These are phyloP conservation scores for Crambe crambe DNA, from an alignment of 37 sponge, comb jelly and placozoan genomes.

Conservation along the genomic window DNA sequence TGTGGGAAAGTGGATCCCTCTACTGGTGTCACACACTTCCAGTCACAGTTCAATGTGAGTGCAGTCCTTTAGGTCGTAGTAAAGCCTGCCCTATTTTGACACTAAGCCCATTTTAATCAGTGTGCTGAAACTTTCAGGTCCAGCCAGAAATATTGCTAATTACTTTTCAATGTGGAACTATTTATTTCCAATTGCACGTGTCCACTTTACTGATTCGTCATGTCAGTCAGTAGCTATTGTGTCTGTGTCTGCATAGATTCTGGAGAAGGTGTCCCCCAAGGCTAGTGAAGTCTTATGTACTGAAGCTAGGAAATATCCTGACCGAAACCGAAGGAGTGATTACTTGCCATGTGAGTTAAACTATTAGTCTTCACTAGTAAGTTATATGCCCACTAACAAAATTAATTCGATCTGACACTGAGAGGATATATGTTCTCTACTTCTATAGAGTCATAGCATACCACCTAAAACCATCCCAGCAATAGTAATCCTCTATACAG, in stretches of 20 bases:
- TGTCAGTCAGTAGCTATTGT: too few species aligned
- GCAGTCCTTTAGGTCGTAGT: too few species aligned
- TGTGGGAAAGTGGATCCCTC: conserved; percentile 23
- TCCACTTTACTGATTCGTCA: too few species aligned
- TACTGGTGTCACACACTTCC: conserved; percentile 43
- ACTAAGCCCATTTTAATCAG: not conserved
- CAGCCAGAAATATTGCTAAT: too few species aligned
- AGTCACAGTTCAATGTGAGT: conserved; percentile 66
- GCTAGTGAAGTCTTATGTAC: conserved; percentile 11
- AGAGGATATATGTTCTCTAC: too few species aligned
- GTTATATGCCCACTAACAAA: not conserved
- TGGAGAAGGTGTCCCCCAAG: conserved; percentile 43
- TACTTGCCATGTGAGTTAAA: conserved; percentile 31
- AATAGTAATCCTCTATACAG: too few species aligned
- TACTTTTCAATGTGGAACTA: too few species aligned
- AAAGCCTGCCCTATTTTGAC: too few species aligned
- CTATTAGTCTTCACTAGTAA: not conserved
- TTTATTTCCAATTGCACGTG: not conserved
- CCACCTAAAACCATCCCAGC: too few species aligned
- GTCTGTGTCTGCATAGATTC: conserved; percentile 9
- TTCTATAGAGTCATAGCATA: too few species aligned
- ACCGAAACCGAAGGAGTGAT: conserved; percentile 23
- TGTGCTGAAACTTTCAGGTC: too few species aligned
- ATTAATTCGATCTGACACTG: too few species aligned
- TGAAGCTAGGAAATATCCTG: conserved; percentile 10